Percentiles rank a stretch among this genome's conserved stretches.
Evolutionary conservation across 2,888 invertebrate species (phyloP).

Genomic region (Parapristionchus giblindavisi): DNA sequence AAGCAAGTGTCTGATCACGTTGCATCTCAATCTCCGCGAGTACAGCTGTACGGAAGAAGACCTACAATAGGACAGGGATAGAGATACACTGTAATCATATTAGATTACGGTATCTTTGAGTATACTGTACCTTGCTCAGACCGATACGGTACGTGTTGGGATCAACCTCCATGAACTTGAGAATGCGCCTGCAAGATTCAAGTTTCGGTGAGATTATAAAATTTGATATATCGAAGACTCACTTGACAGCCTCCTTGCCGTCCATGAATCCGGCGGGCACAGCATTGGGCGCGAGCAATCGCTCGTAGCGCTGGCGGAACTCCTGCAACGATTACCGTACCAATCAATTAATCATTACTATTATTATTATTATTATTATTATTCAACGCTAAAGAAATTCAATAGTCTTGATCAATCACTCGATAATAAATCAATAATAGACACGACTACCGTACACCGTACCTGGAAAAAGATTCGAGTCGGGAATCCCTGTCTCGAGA

Average conservation of each 20-base stretch:
- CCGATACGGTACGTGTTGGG: constrained; percentile 95
- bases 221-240: constrained; percentile 3
- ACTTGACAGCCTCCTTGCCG: constrained; percentile 98
- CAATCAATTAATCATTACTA: not conserved
- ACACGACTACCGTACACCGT: too few species aligned
- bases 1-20: constrained; percentile 92
- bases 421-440: too few species aligned
- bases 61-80: not conserved
- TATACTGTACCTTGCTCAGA: constrained; percentile 86
- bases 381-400: too few species aligned
- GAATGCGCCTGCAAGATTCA: constrained; percentile 72
- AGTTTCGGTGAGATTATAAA: not conserved
- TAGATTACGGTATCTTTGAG: not conserved
- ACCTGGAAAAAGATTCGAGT: constrained; percentile 90
- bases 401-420: too few species aligned
- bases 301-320: constrained; percentile 94
- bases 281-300: constrained; percentile 92
- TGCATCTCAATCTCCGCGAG: constrained; percentile 94
- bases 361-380: not conserved
- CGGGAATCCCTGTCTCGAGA: constrained; percentile 99
- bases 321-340: constrained; percentile 75
- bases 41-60: constrained; percentile 97
- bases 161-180: constrained; percentile 92
- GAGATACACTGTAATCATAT: not conserved
- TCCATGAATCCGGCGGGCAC: constrained; percentile 99